phyloP scores from a whole-genome alignment of 1,140 invertebrate genomes.

The Chionoecetes opilio region DNA sequence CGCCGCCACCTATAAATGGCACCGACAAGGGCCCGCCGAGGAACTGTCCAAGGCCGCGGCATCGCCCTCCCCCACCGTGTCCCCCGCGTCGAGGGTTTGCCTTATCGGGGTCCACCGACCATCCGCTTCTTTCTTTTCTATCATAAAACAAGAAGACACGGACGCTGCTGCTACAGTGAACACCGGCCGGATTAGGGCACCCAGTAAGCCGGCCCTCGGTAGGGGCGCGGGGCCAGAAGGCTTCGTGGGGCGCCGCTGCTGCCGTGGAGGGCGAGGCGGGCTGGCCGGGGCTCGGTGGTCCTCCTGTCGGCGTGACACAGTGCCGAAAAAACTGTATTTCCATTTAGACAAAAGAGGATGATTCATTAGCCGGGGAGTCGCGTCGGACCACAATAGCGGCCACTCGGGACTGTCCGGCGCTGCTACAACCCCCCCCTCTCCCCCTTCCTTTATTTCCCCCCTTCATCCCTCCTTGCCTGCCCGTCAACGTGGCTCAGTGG shows the following conservation, averaged over 20 bases:
- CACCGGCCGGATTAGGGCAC: not conserved
- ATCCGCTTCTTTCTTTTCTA: constrained; percentile 45
- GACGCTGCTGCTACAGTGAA: constrained; percentile 27
- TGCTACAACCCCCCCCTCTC: not conserved
- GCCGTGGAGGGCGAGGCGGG: not conserved
- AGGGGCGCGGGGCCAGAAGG: not conserved
- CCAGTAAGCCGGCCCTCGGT: not conserved
- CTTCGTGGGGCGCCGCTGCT: not conserved
- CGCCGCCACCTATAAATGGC: not conserved
- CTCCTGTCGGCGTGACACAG: not conserved
- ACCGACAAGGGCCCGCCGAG: not conserved
- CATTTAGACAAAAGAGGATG: constrained; percentile 38
- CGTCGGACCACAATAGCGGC: constrained; percentile 3
- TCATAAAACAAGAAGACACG: constrained; percentile 51
- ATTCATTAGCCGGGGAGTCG: constrained; percentile 46
- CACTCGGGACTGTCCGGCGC: not conserved
- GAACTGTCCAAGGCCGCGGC: too few relatives aligned
- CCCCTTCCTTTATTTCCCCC: not conserved
- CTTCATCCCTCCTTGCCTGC: not conserved
- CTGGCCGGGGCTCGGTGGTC: not conserved
- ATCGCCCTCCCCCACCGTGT: not conserved
- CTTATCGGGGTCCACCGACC: constrained; percentile 20
- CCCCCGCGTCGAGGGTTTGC: not conserved
- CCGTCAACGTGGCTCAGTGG: not conserved
- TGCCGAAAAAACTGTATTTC: not conserved